Conservation (phyloP, 2,797 vertebrate species). For the Microctenopoma steveboyesi region DNA sequence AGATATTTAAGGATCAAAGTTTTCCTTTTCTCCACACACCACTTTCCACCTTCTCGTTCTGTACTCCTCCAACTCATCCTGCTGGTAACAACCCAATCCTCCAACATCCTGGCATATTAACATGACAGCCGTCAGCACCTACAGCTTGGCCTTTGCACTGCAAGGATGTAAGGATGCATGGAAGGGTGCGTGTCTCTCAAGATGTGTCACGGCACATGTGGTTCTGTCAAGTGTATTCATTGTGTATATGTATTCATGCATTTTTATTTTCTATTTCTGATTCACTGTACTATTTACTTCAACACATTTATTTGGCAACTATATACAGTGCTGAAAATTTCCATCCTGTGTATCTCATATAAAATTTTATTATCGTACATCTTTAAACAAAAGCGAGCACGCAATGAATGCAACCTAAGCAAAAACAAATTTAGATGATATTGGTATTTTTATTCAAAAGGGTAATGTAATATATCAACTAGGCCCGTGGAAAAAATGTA, state of each 20-base stretch:
- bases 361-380: no score
- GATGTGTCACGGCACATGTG: conserved; percentile 60
- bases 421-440: no score
- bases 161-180: conserved; percentile 49
- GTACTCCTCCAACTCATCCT: conserved; percentile 45
- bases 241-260: conserved; percentile 6
- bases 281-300: not conserved
- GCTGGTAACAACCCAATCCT: conserved; percentile 56
- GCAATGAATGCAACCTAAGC: no score
- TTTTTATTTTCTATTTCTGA: conserved; percentile 14
- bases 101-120: conserved; percentile 65
- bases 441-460: no score
- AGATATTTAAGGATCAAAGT: conserved; percentile 43
- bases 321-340: no score
- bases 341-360: no score
- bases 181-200: conserved; percentile 63
- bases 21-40: conserved; percentile 7
- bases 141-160: conserved; percentile 66
- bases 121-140: conserved; percentile 78
- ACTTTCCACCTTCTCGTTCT: conserved; percentile 19
- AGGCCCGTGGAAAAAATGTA: no score
- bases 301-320: no score
- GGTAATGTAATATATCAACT: no score
- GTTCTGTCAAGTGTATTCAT: conserved; percentile 39
- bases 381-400: no score